Percentiles rank a stretch among this genome's conserved stretches.
Conservation (phyloP, 2,797 vertebrate species). For the Bufotes viridis region DNA sequence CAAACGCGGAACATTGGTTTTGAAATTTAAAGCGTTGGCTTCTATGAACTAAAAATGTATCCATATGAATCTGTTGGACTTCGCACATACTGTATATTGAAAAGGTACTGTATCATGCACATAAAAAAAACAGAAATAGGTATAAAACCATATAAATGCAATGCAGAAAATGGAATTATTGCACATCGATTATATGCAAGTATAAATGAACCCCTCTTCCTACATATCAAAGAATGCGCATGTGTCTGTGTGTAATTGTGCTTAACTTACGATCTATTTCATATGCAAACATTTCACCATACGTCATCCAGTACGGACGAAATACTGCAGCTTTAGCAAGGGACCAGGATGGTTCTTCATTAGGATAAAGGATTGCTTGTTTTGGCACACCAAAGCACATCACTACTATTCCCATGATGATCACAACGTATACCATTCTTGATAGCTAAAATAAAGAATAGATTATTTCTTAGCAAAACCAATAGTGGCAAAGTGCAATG, state of each 20-base stretch:
- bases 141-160: too few species aligned
- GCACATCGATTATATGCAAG: too few species aligned
- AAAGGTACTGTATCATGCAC: too few species aligned
- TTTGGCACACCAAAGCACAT: constrained; percentile 82
- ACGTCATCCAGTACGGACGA: constrained; percentile 89
- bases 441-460: constrained; percentile 75
- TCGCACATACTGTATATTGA: too few species aligned
- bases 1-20: too few species aligned
- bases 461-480: neutral
- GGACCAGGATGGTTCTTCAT: constrained; percentile 78
- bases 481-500: neutral
- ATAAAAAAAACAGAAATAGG: too few species aligned
- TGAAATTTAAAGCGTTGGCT: too few species aligned
- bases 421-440: constrained; percentile 86
- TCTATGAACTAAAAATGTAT: too few species aligned
- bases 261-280: constrained; percentile 84
- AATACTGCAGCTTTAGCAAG: constrained; percentile 82
- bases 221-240: neutral
- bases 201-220: too few species aligned
- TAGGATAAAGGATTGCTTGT: constrained; percentile 82
- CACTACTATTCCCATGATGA: constrained; percentile 84
- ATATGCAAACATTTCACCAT: constrained; percentile 86
- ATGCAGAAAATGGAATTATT: too few species aligned
- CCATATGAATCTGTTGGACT: too few species aligned
- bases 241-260: neutral